Evolutionary conservation across 1,140 invertebrate species (phyloP).

Genomic region (Drosophila tani): DNA sequence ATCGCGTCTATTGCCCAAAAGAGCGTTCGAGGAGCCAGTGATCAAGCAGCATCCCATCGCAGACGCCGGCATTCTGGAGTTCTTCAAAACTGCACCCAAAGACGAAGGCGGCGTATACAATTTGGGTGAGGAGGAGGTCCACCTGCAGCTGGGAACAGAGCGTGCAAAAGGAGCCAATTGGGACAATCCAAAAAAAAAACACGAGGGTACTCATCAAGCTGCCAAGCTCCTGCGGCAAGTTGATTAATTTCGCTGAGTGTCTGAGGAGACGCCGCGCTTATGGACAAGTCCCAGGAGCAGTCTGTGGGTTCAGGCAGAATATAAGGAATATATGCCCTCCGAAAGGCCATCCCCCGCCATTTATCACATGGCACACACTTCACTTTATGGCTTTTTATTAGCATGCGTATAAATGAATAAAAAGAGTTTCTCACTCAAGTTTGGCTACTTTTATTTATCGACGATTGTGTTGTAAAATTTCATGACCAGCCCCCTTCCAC

Average conservation of each 20-base stretch:
- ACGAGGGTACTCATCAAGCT: slow-evolving; percentile 28
- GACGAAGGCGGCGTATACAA: too few species aligned
- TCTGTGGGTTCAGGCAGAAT: slow-evolving; percentile 23
- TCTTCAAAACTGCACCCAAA: too few species aligned
- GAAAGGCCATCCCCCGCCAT: too few species aligned
- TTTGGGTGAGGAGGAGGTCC: too few species aligned
- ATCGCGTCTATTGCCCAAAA: too few species aligned
- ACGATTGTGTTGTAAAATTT: slow-evolving; percentile 49
- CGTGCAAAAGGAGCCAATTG: too few species aligned
- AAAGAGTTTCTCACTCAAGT: slow-evolving; percentile 1
- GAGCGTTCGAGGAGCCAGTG: too few species aligned
- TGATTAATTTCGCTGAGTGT: slow-evolving; percentile 55
- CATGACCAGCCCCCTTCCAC: slow-evolving; percentile 5
- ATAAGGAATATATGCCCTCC: slow-evolving; percentile 4
- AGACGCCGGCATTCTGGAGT: too few species aligned
- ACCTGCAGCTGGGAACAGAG: too few species aligned
- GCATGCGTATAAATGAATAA: slow-evolving; percentile 16
- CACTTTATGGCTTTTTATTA: slow-evolving; percentile 52
- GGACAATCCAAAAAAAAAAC: too few species aligned
- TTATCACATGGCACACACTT: slow-evolving; percentile 49
- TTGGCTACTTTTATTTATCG: slow-evolving; percentile 33
- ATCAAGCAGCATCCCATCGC: too few species aligned
- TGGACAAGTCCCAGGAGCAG: slow-evolving; percentile 56
- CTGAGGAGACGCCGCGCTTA: slow-evolving; percentile 33
- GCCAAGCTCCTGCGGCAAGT: slow-evolving; percentile 24